These are phyloP conservation scores for Istiophorus platypterus DNA, from an alignment of 2,113 vertebrate species.

Conservation along the genomic window DNA sequence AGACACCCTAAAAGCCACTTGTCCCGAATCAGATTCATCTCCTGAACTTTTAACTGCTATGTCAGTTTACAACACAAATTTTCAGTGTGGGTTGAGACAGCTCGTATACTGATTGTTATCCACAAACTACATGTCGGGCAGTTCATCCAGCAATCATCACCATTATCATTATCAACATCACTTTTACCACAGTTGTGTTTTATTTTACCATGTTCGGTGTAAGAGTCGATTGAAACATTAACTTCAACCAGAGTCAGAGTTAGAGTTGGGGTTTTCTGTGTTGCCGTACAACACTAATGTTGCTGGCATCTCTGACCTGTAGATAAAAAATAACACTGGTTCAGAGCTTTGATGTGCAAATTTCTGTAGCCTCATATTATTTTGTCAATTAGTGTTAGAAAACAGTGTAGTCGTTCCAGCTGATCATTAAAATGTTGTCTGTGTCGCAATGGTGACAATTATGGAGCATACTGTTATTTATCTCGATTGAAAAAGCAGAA, in stretches of 20 bases:
- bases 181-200: neutral
- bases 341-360: slow-evolving; percentile 36
- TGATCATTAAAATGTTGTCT: slow-evolving; percentile 28
- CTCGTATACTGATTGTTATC: neutral
- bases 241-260: too few relatives aligned
- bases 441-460: slow-evolving; percentile 3
- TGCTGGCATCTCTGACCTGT: slow-evolving; percentile 18
- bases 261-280: too few relatives aligned
- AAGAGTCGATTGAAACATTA: neutral
- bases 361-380: slow-evolving; percentile 29
- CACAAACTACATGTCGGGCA: slow-evolving; percentile 26
- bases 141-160: slow-evolving; percentile 29
- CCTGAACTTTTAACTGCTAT: neutral
- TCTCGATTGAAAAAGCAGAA: slow-evolving; percentile 9
- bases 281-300: slow-evolving; percentile 9
- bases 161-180: neutral
- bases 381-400: slow-evolving; percentile 1
- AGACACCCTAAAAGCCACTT: slow-evolving; percentile 1
- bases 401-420: slow-evolving; percentile 2
- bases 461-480: neutral
- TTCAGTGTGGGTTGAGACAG: neutral
- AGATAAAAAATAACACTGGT: neutral
- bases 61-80: slow-evolving; percentile 3
- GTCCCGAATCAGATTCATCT: neutral
- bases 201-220: neutral